Percentiles rank a stretch among this genome's conserved stretches.
These are phyloP conservation scores for Villa cingulata DNA, from an alignment of 2,888 invertebrate species.

Conservation along the genomic window DNA sequence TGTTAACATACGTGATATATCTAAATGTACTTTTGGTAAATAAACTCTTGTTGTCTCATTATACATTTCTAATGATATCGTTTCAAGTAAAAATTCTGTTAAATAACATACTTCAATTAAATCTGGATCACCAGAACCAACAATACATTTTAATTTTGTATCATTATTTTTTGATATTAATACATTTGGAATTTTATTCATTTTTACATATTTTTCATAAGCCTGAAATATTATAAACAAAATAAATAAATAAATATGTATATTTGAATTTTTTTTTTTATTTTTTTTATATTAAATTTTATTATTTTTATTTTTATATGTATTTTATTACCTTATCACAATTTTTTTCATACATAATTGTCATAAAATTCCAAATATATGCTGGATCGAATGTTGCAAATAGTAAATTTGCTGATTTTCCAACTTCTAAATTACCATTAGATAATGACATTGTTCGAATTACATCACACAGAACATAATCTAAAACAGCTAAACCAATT, in stretches of 20 bases:
- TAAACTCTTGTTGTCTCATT: conserved; percentile 64
- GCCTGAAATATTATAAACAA: conserved; percentile 16
- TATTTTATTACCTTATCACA: conserved; percentile 22
- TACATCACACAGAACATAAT: conserved; percentile 63
- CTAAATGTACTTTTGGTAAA: conserved; percentile 58
- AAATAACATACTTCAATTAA: conserved; percentile 57
- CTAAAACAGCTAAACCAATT: conserved; percentile 64
- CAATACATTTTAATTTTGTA: conserved; percentile 31
- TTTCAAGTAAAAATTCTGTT: conserved; percentile 60
- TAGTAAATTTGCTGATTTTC: conserved; percentile 71
- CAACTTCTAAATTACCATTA: conserved; percentile 49
- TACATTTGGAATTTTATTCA: too few species aligned
- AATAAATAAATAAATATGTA: neutral
- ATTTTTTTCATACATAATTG: conserved; percentile 46
- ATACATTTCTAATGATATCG: conserved; percentile 61
- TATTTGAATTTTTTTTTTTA: too few species aligned
- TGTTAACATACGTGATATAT: conserved; percentile 48
- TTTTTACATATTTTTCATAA: conserved; percentile 13
- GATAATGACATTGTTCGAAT: conserved; percentile 49
- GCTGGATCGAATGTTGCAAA: conserved; percentile 73
- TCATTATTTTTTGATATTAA: too few species aligned
- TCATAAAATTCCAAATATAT: conserved; percentile 73
- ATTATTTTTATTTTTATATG: too few species aligned
- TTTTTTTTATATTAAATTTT: too few species aligned
- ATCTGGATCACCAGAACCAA: conserved; percentile 49